Evolutionary conservation across 2,888 invertebrate species (phyloP), one percentile per base, ranked within the genome.

Genomic region (Piscicola geometra): DNA sequence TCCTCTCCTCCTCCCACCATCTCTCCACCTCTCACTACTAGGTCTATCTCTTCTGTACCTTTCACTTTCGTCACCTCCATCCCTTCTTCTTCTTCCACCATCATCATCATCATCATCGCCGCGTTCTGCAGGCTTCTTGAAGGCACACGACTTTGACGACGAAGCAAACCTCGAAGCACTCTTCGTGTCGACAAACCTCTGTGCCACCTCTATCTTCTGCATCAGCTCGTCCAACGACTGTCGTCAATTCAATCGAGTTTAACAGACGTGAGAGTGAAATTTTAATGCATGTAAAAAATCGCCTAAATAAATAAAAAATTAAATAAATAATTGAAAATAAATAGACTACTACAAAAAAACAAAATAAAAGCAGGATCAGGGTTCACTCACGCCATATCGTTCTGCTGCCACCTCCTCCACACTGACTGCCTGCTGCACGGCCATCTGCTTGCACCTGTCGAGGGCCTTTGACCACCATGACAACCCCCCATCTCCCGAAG

Each of bases 351-450:
- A 30, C 2, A 3, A 64, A 67, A 36, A 36, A 9, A 75, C 30
- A 32, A 75, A 21, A 15, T 9, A 74, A 33, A 74, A 2, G 3
- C 5, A 3, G n/a, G 0, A 67, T 9, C 25, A 15, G 50, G 21
- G 18, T 21, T 36, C 35, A 75, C 78, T 76, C 77, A 85, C 85
- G 60, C 89, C 89, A 87, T 88, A 89, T 83, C 89, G 84, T 81
- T 88, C 88, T 28, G 87, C 86, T 41, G 88, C 89, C 47, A 90
- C 85, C 76, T 89, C 88, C 80, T 89, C 89, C 64, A 89, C 77
- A 70, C 85, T 83, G 77, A 85, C 84, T 3, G 87, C 87, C 80
- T 88, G 87, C 70, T 88, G 87, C 71, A 82, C 80, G 0, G 89
- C 89, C 80, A 88, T 88, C 80, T 89, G 87, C 80, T 87, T 83